Conservation (phyloP, 2,888 invertebrate genomes). For the Galeruca laticollis region DNA sequence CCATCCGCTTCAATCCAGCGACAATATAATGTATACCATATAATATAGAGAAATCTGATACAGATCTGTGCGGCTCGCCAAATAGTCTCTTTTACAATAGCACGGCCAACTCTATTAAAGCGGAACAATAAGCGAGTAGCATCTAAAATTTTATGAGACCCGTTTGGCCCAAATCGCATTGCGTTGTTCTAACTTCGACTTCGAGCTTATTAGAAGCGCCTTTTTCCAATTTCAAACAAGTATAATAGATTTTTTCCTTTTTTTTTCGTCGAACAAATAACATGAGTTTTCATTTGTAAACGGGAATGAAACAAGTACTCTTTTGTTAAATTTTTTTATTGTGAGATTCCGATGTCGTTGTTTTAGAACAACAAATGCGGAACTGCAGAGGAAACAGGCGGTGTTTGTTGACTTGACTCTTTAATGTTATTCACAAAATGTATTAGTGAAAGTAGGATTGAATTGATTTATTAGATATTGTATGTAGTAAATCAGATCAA, state of each 20-base stretch:
- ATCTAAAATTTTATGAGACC: constrained; percentile 29
- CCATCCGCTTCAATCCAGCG: background rate
- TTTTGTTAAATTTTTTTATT: background rate
- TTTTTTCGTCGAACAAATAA: background rate
- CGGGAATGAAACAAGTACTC: background rate
- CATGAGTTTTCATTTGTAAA: constrained; percentile 9
- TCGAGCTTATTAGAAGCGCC: constrained; percentile 30
- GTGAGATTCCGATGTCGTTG: too few relatives aligned
- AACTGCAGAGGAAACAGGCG: too few relatives aligned
- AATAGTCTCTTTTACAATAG: constrained; percentile 18
- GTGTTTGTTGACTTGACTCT: too few relatives aligned
- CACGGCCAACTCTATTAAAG: constrained; percentile 36
- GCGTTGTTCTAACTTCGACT: constrained; percentile 22
- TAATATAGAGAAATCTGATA: constrained; percentile 24
- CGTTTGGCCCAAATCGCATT: constrained; percentile 22
- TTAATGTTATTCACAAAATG: too few relatives aligned
- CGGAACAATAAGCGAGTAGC: constrained; percentile 30
- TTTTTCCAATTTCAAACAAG: constrained; percentile 18
- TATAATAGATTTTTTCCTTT: constrained; percentile 19
- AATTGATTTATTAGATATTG: too few relatives aligned
- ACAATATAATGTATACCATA: constrained; percentile 18
- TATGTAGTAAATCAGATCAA: too few relatives aligned
- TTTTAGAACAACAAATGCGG: too few relatives aligned
- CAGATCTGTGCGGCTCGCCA: constrained; percentile 12
- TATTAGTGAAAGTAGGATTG: too few relatives aligned